Percentiles rank a stretch among this genome's conserved stretches.
Evolutionary conservation across 2,888 invertebrate species (phyloP).

Genomic region (Hypselothyrea guttata): DNA sequence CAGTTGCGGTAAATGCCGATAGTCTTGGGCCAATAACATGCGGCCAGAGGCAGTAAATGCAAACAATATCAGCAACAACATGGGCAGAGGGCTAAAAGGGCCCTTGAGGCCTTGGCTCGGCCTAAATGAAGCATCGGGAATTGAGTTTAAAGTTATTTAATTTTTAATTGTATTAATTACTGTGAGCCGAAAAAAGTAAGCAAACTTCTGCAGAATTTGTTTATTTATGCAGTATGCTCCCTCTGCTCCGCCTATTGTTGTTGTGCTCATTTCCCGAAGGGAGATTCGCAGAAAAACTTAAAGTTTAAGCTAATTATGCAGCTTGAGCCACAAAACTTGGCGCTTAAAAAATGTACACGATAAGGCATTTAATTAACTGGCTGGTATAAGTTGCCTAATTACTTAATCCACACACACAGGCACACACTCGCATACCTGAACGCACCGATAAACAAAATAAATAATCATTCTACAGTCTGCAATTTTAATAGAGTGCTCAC

Average conservation of each 20-base stretch:
- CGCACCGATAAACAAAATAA: slow-evolving; percentile 22
- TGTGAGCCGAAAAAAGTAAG: slow-evolving; percentile 35
- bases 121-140: slow-evolving; percentile 52
- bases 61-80: slow-evolving; percentile 7
- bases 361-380: slow-evolving; percentile 48
- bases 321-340: slow-evolving; percentile 41
- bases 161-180: slow-evolving; percentile 73
- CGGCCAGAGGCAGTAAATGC: slow-evolving; percentile 25
- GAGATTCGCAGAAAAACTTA: slow-evolving; percentile 39
- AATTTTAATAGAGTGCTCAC: background rate
- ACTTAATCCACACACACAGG: slow-evolving; percentile 23
- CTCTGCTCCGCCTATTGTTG: slow-evolving; percentile 14
- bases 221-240: slow-evolving; percentile 65
- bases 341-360: slow-evolving; percentile 37
- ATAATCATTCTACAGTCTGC: background rate
- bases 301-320: slow-evolving; percentile 56
- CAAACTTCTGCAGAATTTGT: slow-evolving; percentile 50
- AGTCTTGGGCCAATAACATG: slow-evolving; percentile 52
- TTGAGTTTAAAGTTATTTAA: slow-evolving; percentile 66
- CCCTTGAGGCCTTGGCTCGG: slow-evolving; percentile 22
- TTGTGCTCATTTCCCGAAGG: slow-evolving; percentile 42
- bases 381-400: slow-evolving; percentile 45
- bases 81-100: slow-evolving; percentile 13
- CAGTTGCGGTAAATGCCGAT: slow-evolving; percentile 43
- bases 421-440: slow-evolving; percentile 5